Conservation (phyloP, 2,113 vertebrate species). For the Crotalus helleri region DNA sequence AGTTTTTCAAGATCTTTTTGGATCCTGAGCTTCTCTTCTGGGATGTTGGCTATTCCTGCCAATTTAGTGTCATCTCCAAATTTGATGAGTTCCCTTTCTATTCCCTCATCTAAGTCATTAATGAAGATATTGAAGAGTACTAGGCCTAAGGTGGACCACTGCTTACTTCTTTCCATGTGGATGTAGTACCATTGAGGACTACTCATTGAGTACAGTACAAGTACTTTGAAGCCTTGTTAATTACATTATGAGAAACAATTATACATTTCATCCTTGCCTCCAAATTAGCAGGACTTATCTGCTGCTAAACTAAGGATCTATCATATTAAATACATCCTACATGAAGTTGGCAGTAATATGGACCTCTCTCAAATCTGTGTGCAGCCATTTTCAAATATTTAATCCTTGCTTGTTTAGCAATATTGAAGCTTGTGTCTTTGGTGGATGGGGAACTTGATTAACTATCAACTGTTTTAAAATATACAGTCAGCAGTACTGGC, state of each 20-base stretch:
- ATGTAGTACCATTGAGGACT: too few relatives aligned
- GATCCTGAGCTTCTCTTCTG: too few relatives aligned
- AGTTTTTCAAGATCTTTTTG: too few relatives aligned
- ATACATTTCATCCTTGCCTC: neutral
- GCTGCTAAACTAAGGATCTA: neutral
- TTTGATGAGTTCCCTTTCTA: too few relatives aligned
- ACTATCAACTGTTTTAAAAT: constrained; percentile 30
- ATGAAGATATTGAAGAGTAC: too few relatives aligned
- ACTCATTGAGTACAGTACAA: too few relatives aligned
- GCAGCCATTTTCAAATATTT: neutral
- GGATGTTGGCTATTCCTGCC: too few relatives aligned
- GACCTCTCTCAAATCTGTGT: neutral
- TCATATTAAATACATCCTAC: neutral
- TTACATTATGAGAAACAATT: neutral
- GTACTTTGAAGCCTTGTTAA: neutral
- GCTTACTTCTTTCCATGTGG: too few relatives aligned
- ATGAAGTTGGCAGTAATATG: neutral
- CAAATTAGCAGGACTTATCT: neutral
- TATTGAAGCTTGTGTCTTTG: neutral
- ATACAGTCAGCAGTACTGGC: neutral
- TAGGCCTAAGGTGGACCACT: too few relatives aligned
- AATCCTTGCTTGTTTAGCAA: neutral
- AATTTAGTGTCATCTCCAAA: too few relatives aligned
- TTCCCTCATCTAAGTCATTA: too few relatives aligned
- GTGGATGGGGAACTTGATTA: neutral